These are phyloP conservation scores for Zygaena filipendulae DNA, from an alignment of 2,888 invertebrate species.

Conservation along the genomic window DNA sequence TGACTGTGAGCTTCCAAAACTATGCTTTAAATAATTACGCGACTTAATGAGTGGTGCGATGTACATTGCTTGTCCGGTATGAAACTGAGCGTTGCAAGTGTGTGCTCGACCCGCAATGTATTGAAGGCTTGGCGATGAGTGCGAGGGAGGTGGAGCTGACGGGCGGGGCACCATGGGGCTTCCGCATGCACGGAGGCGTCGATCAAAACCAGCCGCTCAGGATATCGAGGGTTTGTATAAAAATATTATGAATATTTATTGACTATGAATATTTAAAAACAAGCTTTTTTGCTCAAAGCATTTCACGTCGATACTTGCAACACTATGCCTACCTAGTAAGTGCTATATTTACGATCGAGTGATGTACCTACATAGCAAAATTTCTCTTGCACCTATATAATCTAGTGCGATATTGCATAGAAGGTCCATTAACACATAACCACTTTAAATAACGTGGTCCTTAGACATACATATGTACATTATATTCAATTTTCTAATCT, in stretches of 20 bases:
- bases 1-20: constrained; percentile 36
- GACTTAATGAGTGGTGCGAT: constrained; percentile 22
- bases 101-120: constrained; percentile 27
- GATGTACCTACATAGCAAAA: too few relatives aligned
- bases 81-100: constrained; percentile 21
- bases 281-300: constrained; percentile 7
- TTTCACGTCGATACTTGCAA: constrained; percentile 9
- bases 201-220: constrained; percentile 82
- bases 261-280: constrained; percentile 3
- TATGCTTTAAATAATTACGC: constrained; percentile 27
- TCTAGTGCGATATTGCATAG: too few relatives aligned
- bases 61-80: constrained; percentile 24
- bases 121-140: constrained; percentile 66
- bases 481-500: too few relatives aligned
- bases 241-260: constrained; percentile 17
- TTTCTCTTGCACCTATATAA: too few relatives aligned
- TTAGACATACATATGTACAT: too few relatives aligned
- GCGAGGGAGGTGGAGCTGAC: constrained; percentile 78
- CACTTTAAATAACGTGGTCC: too few relatives aligned
- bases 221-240: constrained; percentile 79
- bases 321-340: too few relatives aligned
- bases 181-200: constrained; percentile 86
- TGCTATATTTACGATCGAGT: too few relatives aligned
- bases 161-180: constrained; percentile 90
- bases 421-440: too few relatives aligned